Evolutionary conservation across 2,797 vertebrate genomes (phyloP).

Genomic region (Thripadectes ignobilis): DNA sequence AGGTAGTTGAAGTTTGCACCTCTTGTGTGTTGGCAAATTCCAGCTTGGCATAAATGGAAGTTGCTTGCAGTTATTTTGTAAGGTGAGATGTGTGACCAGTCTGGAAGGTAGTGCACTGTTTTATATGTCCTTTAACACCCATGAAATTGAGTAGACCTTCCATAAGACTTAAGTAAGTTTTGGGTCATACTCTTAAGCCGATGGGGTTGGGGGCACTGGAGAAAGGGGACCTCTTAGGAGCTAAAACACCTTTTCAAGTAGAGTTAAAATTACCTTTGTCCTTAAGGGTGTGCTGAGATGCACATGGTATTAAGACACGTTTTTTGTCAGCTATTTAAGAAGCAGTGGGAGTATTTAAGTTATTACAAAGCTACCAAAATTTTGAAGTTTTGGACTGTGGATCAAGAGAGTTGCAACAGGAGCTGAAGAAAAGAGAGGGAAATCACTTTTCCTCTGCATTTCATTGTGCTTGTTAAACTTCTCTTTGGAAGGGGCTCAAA

Average conservation of each 20-base stretch:
- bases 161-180: neutral
- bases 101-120: neutral
- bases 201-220: neutral
- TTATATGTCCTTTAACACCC: neutral
- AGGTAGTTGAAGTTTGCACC: neutral
- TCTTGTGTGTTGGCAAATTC: neutral
- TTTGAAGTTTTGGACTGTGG: neutral
- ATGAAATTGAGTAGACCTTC: neutral
- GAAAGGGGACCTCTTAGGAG: neutral
- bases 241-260: neutral
- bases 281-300: neutral
- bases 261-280: neutral
- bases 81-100: neutral
- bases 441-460: neutral
- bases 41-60: neutral
- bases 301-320: neutral
- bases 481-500: neutral
- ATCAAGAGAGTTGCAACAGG: neutral
- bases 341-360: neutral
- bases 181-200: neutral
- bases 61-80: neutral
- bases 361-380: neutral
- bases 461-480: neutral
- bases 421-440: neutral
- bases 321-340: neutral